Evolutionary conservation across 1,140 invertebrate species (phyloP).

Genomic region (Cherax quadricarinatus): DNA sequence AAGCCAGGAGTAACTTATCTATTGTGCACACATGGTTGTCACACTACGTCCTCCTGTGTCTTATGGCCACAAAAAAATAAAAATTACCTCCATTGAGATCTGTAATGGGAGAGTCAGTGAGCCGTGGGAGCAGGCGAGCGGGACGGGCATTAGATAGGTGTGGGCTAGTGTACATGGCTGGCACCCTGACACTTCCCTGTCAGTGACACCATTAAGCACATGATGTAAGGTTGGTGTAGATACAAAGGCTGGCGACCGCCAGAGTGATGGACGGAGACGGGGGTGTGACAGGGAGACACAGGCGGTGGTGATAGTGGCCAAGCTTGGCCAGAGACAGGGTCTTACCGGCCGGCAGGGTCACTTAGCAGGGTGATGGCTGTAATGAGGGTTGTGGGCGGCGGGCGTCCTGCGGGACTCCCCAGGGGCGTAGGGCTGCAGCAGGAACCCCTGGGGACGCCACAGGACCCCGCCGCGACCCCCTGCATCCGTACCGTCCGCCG

Average conservation of each 20-base stretch:
- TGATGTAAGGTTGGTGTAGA: constrained; percentile 38
- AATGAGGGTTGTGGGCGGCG: constrained; percentile 64
- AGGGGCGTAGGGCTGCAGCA: constrained; percentile 61
- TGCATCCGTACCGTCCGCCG: constrained; percentile 26
- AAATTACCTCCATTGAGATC: neutral
- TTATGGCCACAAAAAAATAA: neutral
- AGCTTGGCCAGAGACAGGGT: constrained; percentile 5
- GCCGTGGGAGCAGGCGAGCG: neutral
- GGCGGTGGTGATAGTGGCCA: constrained; percentile 48
- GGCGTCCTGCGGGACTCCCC: constrained; percentile 59
- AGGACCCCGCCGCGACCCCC: constrained; percentile 57
- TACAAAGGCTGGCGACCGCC: constrained; percentile 39
- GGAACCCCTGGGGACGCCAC: constrained; percentile 45
- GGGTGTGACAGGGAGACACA: constrained; percentile 28
- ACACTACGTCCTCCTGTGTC: neutral
- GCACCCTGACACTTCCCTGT: constrained; percentile 2
- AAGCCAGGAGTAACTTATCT: neutral
- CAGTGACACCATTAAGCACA: constrained; percentile 27
- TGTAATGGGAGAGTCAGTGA: neutral
- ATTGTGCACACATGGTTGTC: neutral
- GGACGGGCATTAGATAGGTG: neutral
- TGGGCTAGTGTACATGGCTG: neutral
- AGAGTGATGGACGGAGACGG: constrained; percentile 46
- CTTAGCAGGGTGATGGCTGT: constrained; percentile 65
- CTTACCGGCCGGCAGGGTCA: constrained; percentile 32